Evolutionary conservation across 1,140 invertebrate species (phyloP).

Genomic region (Hypsibius dujardini): DNA sequence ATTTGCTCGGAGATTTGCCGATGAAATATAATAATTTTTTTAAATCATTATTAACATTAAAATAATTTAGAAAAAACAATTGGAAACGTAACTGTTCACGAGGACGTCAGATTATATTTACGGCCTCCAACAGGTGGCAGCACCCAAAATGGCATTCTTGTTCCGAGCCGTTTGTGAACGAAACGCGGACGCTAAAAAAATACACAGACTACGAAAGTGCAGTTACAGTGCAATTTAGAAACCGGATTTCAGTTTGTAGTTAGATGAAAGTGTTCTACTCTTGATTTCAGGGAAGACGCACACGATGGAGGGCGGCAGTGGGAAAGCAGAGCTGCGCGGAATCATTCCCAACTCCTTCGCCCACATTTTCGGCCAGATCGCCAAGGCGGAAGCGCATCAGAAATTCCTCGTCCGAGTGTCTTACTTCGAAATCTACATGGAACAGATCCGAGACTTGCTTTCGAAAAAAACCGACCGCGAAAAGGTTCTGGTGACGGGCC

Average conservation of each 20-base stretch:
- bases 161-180: neutral
- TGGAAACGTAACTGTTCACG: no score
- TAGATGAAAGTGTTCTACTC: no score
- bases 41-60: no score
- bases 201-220: no score
- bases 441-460: constrained; percentile 57
- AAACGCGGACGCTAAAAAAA: neutral
- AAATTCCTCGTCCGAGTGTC: constrained; percentile 56
- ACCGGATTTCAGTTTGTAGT: no score
- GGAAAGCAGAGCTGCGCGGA: constrained; percentile 61
- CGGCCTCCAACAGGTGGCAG: no score
- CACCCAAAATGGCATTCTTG: neutral
- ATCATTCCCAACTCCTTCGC: constrained; percentile 64
- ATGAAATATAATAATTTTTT: no score
- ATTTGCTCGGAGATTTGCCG: no score
- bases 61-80: no score
- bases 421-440: constrained; percentile 75
- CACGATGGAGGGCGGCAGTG: constrained; percentile 53
- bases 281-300: constrained; percentile 42
- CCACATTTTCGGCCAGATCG: constrained; percentile 55
- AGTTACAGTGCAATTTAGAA: no score
- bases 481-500: constrained; percentile 36
- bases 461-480: constrained; percentile 35
- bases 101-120: no score
- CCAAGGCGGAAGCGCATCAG: constrained; percentile 54